Evolutionary conservation across 1,140 invertebrate genomes (phyloP).

Genomic region (Saccostrea echinata): DNA sequence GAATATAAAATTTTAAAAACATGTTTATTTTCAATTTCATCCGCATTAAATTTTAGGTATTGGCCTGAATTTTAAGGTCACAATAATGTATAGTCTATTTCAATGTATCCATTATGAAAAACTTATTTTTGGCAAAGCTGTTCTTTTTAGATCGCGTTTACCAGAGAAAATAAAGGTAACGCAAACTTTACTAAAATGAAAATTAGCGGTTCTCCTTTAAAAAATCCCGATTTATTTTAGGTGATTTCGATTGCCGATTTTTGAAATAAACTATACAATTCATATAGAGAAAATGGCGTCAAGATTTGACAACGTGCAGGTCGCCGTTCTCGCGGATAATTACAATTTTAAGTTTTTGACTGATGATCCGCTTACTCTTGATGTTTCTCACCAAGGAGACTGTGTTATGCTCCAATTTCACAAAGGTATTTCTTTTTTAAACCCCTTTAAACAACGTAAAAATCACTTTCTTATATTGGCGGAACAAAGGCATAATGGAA

Average conservation of each 20-base stretch:
- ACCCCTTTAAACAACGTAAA: not conserved
- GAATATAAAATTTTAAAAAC: too few species aligned
- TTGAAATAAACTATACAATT: constrained; percentile 40
- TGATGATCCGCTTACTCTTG: constrained; percentile 63
- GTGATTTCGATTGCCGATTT: not conserved
- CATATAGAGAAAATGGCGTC: constrained; percentile 75
- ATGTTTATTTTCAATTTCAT: not conserved
- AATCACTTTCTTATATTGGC: not conserved
- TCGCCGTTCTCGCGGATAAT: constrained; percentile 70
- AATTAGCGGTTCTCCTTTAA: too few species aligned
- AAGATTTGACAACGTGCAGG: constrained; percentile 77
- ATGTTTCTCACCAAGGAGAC: constrained; percentile 64
- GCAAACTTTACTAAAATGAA: too few species aligned
- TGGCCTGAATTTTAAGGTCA: not conserved
- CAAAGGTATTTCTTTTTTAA: constrained; percentile 63
- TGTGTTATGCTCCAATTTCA: constrained; percentile 65
- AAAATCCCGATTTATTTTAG: not conserved
- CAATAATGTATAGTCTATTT: too few species aligned
- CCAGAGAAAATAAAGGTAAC: too few species aligned
- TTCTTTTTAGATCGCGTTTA: too few species aligned
- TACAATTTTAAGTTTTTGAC: constrained; percentile 65
- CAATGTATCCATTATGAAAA: too few species aligned
- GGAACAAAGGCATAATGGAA: constrained; percentile 27
- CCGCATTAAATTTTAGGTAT: not conserved
- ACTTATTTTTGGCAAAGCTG: too few species aligned